Conservation (phyloP, 1,140 invertebrate genomes). For the Drosophila orena region DNA sequence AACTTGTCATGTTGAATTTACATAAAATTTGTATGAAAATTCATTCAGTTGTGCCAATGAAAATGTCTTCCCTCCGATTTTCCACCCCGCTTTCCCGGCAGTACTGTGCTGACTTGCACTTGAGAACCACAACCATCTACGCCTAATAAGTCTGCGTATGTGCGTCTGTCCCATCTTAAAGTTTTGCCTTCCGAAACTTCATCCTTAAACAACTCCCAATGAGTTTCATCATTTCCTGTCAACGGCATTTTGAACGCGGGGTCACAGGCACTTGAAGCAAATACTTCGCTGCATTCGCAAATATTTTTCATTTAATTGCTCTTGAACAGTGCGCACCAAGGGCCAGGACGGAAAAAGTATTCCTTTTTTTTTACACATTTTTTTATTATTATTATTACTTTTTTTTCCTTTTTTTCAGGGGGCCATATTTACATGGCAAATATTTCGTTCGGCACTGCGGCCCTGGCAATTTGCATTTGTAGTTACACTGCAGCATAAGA, state of each 20-base stretch:
- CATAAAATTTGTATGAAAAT: slow-evolving; percentile 66
- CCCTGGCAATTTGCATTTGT: slow-evolving; percentile 62
- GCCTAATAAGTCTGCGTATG: slow-evolving; percentile 34
- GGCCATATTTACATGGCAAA: slow-evolving; percentile 76
- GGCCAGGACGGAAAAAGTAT: background rate
- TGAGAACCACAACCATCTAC: slow-evolving; percentile 29
- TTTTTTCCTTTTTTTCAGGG: slow-evolving; percentile 34
- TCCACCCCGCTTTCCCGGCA: slow-evolving; percentile 18
- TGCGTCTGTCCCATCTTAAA: slow-evolving; percentile 8
- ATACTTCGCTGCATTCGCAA: slow-evolving; percentile 65
- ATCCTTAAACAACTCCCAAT: slow-evolving; percentile 38
- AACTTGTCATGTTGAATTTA: slow-evolving; percentile 77
- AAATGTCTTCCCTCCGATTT: slow-evolving; percentile 36
- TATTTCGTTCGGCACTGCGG: slow-evolving; percentile 57
- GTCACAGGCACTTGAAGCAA: slow-evolving; percentile 45
- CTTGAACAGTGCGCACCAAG: slow-evolving; percentile 41
- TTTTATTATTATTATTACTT: too few relatives aligned
- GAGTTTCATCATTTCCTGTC: slow-evolving; percentile 35
- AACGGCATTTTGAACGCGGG: slow-evolving; percentile 20
- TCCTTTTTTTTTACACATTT: slow-evolving; percentile 5
- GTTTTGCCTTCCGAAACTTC: slow-evolving; percentile 14
- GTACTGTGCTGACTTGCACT: slow-evolving; percentile 39
- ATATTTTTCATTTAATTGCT: slow-evolving; percentile 82
- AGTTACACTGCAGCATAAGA: slow-evolving; percentile 17
- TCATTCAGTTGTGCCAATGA: slow-evolving; percentile 71